These are phyloP conservation scores for Samia ricini DNA, from an alignment of 1,140 invertebrate species.

Conservation along the genomic window DNA sequence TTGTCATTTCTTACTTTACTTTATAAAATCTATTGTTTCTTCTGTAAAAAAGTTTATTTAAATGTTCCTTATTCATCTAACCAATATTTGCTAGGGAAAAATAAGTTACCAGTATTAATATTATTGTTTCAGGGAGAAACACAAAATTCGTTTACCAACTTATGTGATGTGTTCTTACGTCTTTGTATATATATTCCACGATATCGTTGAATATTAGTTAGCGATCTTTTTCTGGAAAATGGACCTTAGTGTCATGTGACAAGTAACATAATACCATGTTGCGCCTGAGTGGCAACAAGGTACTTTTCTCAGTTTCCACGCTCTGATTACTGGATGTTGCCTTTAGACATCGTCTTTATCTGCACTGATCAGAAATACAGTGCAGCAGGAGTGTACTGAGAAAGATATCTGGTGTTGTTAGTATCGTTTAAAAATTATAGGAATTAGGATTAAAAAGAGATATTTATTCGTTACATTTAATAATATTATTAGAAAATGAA, in stretches of 20 bases:
- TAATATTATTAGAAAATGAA: no score
- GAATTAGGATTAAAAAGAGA: no score
- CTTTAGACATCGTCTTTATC: constrained; percentile 73
- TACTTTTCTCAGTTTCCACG: constrained; percentile 72
- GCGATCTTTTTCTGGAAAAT: neutral
- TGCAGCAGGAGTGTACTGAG: constrained; percentile 28
- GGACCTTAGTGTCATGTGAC: constrained; percentile 12
- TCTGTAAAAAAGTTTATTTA: neutral
- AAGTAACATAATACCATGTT: constrained; percentile 39
- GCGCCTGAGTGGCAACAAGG: constrained; percentile 46
- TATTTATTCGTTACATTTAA: no score
- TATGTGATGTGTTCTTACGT: constrained; percentile 10
- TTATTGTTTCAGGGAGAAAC: constrained; percentile 3
- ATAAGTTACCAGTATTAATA: no score
- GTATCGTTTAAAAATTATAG: neutral
- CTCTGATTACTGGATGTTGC: constrained; percentile 77
- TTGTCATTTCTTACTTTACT: neutral
- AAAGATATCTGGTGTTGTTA: constrained; percentile 25
- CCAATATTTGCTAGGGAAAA: neutral
- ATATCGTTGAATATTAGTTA: constrained; percentile 6
- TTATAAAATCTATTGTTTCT: neutral
- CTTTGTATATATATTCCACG: constrained; percentile 2
- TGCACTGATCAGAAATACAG: constrained; percentile 67
- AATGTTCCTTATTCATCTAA: neutral
- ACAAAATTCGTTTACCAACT: neutral